A percentile compares a stretch with the other conserved stretches of the same genome.
These are phyloP conservation scores for Apamea sordens DNA, from an alignment of 2,888 invertebrate genomes.

Conservation along the genomic window DNA sequence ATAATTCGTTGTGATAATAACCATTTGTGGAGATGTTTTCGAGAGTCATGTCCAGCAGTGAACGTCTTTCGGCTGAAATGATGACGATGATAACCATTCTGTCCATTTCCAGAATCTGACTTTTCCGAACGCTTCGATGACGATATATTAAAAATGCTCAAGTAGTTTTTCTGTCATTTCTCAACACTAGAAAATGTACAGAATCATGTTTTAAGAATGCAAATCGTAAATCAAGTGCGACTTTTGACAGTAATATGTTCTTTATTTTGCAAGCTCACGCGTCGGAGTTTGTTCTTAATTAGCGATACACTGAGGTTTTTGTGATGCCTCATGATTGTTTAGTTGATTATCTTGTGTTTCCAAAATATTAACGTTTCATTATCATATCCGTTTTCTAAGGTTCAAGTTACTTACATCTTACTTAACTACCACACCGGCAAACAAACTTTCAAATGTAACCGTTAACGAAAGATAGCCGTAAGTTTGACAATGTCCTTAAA, in stretches of 20 bases:
- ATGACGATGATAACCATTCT: too few species aligned
- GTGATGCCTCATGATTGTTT: slow-evolving; percentile 25
- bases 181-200: slow-evolving; percentile 4
- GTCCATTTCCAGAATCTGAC: background rate
- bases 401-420: slow-evolving; percentile 8
- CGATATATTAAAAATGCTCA: background rate
- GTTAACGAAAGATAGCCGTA: background rate
- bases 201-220: slow-evolving; percentile 10
- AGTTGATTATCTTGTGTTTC: slow-evolving; percentile 41
- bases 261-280: slow-evolving; percentile 49
- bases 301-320: slow-evolving; percentile 39
- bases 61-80: too few species aligned
- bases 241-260: slow-evolving; percentile 50
- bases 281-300: slow-evolving; percentile 56
- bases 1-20: background rate
- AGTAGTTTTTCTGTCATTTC: slow-evolving; percentile 6
- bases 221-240: slow-evolving; percentile 58
- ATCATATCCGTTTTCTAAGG: slow-evolving; percentile 45
- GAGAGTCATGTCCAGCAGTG: too few species aligned
- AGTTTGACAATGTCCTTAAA: background rate
- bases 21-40: too few species aligned
- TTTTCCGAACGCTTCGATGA: background rate
- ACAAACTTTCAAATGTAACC: slow-evolving; percentile 2
- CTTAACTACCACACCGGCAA: background rate
- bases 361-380: slow-evolving; percentile 28